Evolutionary conservation across 2,888 invertebrate genomes (phyloP).

Genomic region (Xanthia togata): DNA sequence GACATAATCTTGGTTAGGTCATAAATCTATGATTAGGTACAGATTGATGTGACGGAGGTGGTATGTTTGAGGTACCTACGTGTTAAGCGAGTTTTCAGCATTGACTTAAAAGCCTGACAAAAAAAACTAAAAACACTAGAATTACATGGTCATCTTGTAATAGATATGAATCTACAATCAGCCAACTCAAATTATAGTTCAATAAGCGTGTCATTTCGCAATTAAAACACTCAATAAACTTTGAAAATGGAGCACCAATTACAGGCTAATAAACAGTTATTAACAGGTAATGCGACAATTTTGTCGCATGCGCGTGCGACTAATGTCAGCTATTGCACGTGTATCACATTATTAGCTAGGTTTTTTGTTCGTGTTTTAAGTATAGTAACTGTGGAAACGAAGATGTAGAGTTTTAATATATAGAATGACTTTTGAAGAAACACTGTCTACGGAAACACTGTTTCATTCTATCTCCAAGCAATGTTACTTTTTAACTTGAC

Average conservation of each 20-base stretch:
- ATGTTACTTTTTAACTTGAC: too few species aligned
- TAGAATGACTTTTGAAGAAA: not conserved
- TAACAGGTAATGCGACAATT: conserved; percentile 34
- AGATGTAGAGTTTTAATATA: conserved; percentile 11
- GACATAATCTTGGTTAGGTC: too few species aligned
- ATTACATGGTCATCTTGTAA: not conserved
- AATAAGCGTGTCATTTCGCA: conserved; percentile 19
- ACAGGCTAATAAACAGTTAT: conserved; percentile 28
- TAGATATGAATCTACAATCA: not conserved
- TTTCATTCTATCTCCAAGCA: too few species aligned
- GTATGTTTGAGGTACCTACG: too few species aligned
- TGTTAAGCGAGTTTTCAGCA: not conserved
- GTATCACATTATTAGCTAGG: conserved; percentile 16
- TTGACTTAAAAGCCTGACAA: not conserved
- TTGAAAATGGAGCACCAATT: conserved; percentile 34
- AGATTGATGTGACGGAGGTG: too few species aligned
- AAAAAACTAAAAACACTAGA: not conserved
- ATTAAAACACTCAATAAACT: conserved; percentile 23
- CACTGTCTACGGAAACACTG: too few species aligned
- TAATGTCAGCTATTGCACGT: conserved; percentile 41
- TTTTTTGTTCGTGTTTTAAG: conserved; percentile 27
- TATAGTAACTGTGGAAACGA: conserved; percentile 3
- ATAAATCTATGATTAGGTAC: too few species aligned
- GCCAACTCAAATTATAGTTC: not conserved
- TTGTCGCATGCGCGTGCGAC: conserved; percentile 47